These are phyloP conservation scores for Tapirus indicus DNA, from an alignment of 2,797 vertebrate species.

Conservation along the genomic window DNA sequence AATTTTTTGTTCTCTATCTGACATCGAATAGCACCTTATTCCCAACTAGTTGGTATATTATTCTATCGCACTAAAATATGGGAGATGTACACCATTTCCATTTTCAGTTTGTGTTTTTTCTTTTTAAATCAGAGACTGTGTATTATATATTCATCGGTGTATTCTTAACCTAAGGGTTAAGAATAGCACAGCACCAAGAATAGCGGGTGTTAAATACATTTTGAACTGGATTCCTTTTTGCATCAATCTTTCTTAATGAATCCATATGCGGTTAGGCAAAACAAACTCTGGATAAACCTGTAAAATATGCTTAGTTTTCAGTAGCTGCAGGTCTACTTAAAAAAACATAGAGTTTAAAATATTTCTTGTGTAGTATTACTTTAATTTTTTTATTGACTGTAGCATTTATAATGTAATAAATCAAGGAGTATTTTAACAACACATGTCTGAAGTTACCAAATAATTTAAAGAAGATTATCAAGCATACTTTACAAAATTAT, in stretches of 20 bases:
- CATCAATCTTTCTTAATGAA: neutral
- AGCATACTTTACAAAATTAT: neutral
- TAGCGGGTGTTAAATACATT: neutral
- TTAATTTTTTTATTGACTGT: neutral
- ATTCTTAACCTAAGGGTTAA: no score
- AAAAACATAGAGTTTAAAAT: neutral
- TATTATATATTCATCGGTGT: neutral
- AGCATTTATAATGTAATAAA: neutral
- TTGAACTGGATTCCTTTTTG: neutral
- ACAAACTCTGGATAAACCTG: neutral
- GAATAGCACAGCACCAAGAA: neutral
- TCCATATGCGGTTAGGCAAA: neutral
- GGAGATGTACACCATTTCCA: neutral
- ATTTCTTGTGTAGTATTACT: neutral
- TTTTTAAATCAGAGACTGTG: neutral
- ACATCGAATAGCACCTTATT: neutral
- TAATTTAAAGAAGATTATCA: neutral
- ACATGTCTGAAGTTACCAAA: neutral
- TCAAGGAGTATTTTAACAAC: neutral
- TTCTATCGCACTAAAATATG: neutral
- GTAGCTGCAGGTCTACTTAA: neutral
- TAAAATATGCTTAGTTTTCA: conserved; percentile 3
- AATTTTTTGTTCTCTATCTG: neutral
- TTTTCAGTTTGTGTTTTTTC: neutral
- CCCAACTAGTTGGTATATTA: neutral